These are phyloP conservation scores for Turritopsis rubra DNA, from an alignment of 30 jellyfish, hydroid and myxozoan species.

Conservation along the genomic window DNA sequence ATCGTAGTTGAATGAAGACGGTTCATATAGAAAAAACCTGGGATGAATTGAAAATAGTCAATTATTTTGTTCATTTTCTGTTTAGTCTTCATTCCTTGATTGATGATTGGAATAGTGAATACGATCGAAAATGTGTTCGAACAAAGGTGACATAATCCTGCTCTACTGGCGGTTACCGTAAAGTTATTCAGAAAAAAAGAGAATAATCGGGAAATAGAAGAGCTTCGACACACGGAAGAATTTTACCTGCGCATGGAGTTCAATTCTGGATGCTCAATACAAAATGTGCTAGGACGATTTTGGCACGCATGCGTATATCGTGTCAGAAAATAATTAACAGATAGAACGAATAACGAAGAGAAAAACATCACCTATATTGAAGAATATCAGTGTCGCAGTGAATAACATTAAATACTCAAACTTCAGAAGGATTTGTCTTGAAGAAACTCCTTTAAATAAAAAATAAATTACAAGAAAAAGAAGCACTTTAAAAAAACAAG, in stretches of 20 bases:
- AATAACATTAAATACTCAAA: too few species aligned
- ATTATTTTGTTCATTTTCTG: not conserved
- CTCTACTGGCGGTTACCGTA: not conserved
- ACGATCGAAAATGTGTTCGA: not conserved
- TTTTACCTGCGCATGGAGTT: not conserved
- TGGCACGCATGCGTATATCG: not conserved
- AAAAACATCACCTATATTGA: not conserved
- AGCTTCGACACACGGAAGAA: not conserved
- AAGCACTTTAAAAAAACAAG: too few species aligned
- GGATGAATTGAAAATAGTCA: not conserved
- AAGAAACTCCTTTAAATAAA: too few species aligned
- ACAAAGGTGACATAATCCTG: not conserved
- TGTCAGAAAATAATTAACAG: not conserved
- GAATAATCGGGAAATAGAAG: not conserved
- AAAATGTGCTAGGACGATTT: not conserved
- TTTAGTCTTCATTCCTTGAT: not conserved
- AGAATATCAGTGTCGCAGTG: not conserved
- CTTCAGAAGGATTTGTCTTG: too few species aligned
- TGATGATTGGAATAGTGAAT: not conserved
- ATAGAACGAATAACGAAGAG: not conserved
- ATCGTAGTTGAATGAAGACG: too few species aligned
- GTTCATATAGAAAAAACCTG: not conserved
- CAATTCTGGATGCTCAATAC: not conserved
- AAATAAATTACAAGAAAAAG: too few species aligned
- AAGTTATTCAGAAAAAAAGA: not conserved